A percentile compares a stretch with the other conserved stretches of the same genome.
Conservation (phyloP, 2,113 vertebrate genomes). For the Gymnogyps californianus region DNA sequence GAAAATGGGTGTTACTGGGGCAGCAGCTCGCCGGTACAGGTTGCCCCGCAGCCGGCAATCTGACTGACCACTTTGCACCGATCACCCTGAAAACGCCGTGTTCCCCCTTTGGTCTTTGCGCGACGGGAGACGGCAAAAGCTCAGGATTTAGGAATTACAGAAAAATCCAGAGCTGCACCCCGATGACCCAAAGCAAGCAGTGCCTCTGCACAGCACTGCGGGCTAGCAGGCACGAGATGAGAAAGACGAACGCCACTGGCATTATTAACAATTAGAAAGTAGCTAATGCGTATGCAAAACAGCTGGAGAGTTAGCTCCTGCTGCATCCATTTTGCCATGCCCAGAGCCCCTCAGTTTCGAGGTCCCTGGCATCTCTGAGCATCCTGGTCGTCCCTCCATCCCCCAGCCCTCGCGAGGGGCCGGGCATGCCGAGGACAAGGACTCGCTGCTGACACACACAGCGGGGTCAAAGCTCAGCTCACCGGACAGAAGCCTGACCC, state of each 20-base stretch:
- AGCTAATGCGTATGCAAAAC: rapidly evolving
- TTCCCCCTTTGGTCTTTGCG: rapidly evolving
- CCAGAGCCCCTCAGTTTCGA: neutral
- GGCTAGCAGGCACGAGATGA: neutral
- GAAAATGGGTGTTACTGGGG: rapidly evolving
- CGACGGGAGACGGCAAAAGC: rapidly evolving
- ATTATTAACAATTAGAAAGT: rapidly evolving
- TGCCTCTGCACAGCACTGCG: rapidly evolving
- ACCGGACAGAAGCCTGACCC: neutral
- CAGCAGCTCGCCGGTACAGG: neutral
- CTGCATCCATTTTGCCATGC: rapidly evolving
- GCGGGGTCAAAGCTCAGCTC: neutral
- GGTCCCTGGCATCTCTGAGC: neutral
- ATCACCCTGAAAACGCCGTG: rapidly evolving
- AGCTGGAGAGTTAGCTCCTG: neutral
- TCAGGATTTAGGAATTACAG: neutral
- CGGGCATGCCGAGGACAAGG: rapidly evolving
- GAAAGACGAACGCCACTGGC: rapidly evolving
- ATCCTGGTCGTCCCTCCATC: rapidly evolving
- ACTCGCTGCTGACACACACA: rapidly evolving
- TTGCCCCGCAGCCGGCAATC: neutral
- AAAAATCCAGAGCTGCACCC: neutral
- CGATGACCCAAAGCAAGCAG: rapidly evolving
- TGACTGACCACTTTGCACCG: rapidly evolving
- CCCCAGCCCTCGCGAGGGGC: neutral